These are phyloP conservation scores for Telmatherina bonti DNA, from an alignment of 2,797 vertebrate species.

Conservation along the genomic window DNA sequence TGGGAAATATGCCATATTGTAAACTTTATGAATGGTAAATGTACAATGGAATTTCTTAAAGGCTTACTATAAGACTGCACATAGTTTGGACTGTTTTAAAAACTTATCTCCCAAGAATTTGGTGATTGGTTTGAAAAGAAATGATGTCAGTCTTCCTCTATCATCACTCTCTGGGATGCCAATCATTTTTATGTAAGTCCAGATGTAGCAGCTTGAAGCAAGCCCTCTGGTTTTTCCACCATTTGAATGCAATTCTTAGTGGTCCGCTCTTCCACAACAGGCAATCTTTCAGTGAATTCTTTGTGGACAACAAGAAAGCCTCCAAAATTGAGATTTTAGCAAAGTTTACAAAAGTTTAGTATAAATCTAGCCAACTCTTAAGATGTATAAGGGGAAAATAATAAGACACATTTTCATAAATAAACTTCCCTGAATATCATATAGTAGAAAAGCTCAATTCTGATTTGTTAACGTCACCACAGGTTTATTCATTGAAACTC, in stretches of 20 bases:
- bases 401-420: no score
- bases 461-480: no score
- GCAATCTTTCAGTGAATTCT: background rate
- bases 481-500: background rate
- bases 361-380: no score
- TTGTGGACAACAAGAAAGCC: background rate
- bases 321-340: no score
- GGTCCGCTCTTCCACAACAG: background rate
- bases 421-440: no score
- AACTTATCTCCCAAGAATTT: background rate
- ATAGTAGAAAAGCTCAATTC: no score
- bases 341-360: no score
- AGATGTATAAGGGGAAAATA: no score
- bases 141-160: background rate
- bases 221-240: background rate
- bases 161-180: background rate
- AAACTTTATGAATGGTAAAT: background rate
- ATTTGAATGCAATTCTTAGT: background rate
- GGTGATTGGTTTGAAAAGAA: background rate
- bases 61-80: no score
- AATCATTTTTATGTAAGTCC: no score
- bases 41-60: background rate
- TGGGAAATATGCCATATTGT: background rate
- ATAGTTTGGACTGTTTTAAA: background rate
- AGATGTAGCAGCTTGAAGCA: background rate